Evolutionary conservation across 2,888 invertebrate genomes (phyloP).

Genomic region (Drosophila picticornis): DNA sequence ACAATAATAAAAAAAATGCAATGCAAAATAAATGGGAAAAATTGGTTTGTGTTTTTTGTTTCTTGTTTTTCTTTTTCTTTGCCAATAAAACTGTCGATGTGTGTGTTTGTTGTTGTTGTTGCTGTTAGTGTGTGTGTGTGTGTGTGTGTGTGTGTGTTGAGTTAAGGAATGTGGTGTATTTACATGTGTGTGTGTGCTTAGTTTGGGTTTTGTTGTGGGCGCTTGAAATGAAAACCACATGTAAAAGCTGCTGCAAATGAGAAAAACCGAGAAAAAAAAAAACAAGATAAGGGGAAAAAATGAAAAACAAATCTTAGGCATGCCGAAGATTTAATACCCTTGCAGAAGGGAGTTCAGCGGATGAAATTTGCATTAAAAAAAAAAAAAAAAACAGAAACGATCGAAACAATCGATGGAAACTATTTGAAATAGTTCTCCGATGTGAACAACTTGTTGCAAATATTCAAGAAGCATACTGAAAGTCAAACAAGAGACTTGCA

Average conservation of each 20-base stretch:
- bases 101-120: slow-evolving; percentile 9
- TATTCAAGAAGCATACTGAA: not conserved
- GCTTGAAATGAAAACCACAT: slow-evolving; percentile 40
- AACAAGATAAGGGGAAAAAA: not conserved
- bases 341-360: no score
- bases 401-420: no score
- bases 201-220: slow-evolving; percentile 18
- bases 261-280: no score
- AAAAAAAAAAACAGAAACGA: not conserved
- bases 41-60: not conserved
- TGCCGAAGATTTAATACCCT: not conserved
- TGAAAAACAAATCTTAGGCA: not conserved
- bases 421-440: not conserved
- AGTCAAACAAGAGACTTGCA: not conserved
- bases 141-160: slow-evolving; percentile 2
- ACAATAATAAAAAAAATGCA: slow-evolving; percentile 12
- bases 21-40: slow-evolving; percentile 8
- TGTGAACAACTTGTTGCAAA: not conserved
- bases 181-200: slow-evolving; percentile 26
- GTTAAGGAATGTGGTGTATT: slow-evolving; percentile 21
- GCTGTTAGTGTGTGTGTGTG: slow-evolving; percentile 4
- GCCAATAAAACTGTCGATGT: slow-evolving; percentile 3
- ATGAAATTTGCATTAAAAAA: not conserved
- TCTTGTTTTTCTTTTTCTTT: not conserved
- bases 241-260: slow-evolving; percentile 44